phyloP scores from a whole-genome alignment of 2,888 invertebrate genomes.

The Noctua janthina region DNA sequence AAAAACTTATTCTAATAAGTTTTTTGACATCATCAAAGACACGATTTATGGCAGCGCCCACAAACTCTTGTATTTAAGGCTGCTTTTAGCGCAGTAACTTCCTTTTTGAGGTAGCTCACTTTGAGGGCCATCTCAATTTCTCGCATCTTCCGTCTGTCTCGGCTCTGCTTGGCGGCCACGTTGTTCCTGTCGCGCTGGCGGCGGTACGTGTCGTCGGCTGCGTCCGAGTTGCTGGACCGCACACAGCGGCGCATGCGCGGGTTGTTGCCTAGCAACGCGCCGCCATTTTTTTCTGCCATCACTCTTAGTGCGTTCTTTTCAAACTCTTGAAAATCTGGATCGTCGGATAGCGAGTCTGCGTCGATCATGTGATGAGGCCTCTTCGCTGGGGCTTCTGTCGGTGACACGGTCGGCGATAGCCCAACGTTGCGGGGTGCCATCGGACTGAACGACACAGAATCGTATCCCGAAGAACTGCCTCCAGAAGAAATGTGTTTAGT shows the following conservation, averaged over 20 bases:
- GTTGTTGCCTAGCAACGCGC: slow-evolving; percentile 88
- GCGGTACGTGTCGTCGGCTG: slow-evolving; percentile 95
- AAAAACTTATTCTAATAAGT: slow-evolving; percentile 14
- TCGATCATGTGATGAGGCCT: slow-evolving; percentile 65
- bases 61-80: slow-evolving; percentile 71
- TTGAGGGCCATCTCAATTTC: slow-evolving; percentile 98
- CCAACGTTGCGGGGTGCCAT: slow-evolving; percentile 53
- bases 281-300: slow-evolving; percentile 91
- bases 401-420: slow-evolving; percentile 72
- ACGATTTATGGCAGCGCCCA: slow-evolving; percentile 69
- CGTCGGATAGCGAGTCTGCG: slow-evolving; percentile 78
- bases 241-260: slow-evolving; percentile 92
- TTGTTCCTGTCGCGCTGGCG: slow-evolving; percentile 97
- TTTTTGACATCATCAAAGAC: slow-evolving; percentile 49
- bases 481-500: slow-evolving; percentile 71
- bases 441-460: slow-evolving; percentile 50
- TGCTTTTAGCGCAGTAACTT: slow-evolving; percentile 75
- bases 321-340: slow-evolving; percentile 92
- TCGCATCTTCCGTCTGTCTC: slow-evolving; percentile 96
- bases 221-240: slow-evolving; percentile 72
- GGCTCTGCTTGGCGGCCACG: slow-evolving; percentile 97
- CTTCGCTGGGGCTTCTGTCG: slow-evolving; percentile 50
- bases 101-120: slow-evolving; percentile 93
- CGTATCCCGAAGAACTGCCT: slow-evolving; percentile 70
- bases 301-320: slow-evolving; percentile 92